Base-by-base conservation (phyloP, 2,888 invertebrate species). In the Nemurella pictetii region DNA sequence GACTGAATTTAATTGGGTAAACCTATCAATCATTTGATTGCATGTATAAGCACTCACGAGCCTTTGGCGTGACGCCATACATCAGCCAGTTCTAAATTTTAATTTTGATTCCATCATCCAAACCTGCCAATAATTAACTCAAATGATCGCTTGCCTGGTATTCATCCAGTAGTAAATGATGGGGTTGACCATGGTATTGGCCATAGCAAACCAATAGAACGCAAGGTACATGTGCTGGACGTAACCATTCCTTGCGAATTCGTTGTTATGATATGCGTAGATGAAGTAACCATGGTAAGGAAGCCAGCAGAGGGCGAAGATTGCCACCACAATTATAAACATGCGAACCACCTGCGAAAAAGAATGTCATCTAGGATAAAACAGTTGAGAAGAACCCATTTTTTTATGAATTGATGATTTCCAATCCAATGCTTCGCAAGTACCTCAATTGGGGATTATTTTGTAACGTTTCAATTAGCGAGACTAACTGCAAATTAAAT, bases 81-180 rank as follows among this genome's bases (percentile, higher is more conserved):
- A 55, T 55, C 55, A 55, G 20, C 55, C 20, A 7, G 20, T 12
- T 2, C 1, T 55, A 12, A 55, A 55, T 55, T 7, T 55, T 7
- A 12, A 55, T 55, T 2, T 55, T 1, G 12, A 55, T 7, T 7
- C 55, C 55, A 15, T 12, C 20, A 20, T 55, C 12, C 55, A 20
- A 20, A 55, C 3, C 55, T 20, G 9, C n/a, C n/a, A 55, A 55
- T 55, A 55, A 55, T 7, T 7, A 7, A 7, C 55, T 20, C 55
- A 55, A 7, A 55, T 12, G 28, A 83, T 55, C 55, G 20, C 85
- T 86, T 86, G 88, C 89, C 88, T 88, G 80, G 91, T 90, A 87
- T 93, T 93, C 92, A 93, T 92, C 90, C 92, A 91, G 88, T 92
- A 92, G 88, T 93, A 93, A 77, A 93, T 91, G 86, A 93, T 90